phyloP scores from a whole-genome alignment of 2,797 vertebrate genomes.

The Malacoraja senta region DNA sequence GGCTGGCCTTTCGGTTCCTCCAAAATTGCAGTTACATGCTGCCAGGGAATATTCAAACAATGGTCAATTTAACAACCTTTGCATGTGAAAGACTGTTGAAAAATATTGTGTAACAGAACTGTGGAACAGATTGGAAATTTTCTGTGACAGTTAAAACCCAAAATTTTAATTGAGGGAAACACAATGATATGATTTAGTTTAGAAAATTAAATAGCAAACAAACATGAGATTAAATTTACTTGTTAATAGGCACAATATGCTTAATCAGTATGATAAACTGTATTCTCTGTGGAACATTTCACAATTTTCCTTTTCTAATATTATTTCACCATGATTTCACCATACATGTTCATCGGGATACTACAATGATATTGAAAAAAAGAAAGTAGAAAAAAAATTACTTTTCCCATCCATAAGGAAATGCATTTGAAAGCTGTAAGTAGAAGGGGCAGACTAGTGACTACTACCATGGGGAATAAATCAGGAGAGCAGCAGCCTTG shows the following conservation, averaged over 20 bases:
- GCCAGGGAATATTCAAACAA: constrained; percentile 34
- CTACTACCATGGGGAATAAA: not conserved
- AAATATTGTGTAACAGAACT: not conserved
- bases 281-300: not conserved
- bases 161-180: not conserved
- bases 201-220: not conserved
- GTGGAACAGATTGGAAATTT: not conserved
- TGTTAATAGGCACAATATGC: not conserved
- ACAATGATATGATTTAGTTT: not conserved
- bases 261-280: not conserved
- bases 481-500: not conserved
- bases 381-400: not conserved
- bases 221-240: not conserved
- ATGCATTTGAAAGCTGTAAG: not conserved
- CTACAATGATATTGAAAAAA: not conserved
- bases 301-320: not conserved
- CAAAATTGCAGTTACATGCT: constrained; percentile 71
- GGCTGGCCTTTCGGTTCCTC: constrained; percentile 59
- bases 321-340: not conserved
- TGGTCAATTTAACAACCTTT: not conserved
- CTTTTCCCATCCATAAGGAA: not conserved
- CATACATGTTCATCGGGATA: not conserved
- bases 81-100: not conserved
- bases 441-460: not conserved
- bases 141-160: not conserved